phyloP scores from a whole-genome alignment of 2,797 vertebrate genomes.

The Lagorchestes hirsutus region DNA sequence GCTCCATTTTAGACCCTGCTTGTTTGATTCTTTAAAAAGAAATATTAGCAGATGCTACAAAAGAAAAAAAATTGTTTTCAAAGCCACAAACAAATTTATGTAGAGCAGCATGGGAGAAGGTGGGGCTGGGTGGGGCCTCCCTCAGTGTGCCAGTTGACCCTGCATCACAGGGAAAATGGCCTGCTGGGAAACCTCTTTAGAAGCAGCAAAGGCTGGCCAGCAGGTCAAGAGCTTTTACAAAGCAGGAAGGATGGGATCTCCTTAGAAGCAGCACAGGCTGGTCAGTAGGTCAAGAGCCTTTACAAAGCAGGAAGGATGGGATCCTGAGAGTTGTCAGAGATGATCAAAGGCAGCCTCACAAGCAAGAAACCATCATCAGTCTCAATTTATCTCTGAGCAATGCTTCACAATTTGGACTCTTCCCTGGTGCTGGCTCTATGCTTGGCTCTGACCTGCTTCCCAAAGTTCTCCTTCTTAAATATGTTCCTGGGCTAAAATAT shows the following conservation, averaged over 20 bases:
- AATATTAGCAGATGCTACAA: neutral
- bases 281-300: neutral
- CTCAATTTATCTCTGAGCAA: neutral
- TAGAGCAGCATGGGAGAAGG: neutral
- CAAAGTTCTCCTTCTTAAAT: neutral
- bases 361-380: neutral
- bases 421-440: neutral
- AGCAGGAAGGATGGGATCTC: neutral
- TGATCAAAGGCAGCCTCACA: neutral
- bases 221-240: neutral
- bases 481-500: neutral
- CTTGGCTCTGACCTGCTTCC: neutral
- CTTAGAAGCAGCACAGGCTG: neutral
- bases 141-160: neutral
- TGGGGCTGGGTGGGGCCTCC: neutral
- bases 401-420: neutral
- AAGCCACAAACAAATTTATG: neutral
- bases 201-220: neutral
- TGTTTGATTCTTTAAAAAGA: neutral
- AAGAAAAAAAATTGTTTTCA: neutral
- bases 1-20: neutral
- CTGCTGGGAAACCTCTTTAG: neutral
- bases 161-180: neutral
- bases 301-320: neutral
- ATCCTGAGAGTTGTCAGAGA: neutral